Percentiles rank a stretch among this genome's conserved stretches.
These are phyloP conservation scores for Liasis olivaceus DNA, from an alignment of 2,797 vertebrate species.

Conservation along the genomic window DNA sequence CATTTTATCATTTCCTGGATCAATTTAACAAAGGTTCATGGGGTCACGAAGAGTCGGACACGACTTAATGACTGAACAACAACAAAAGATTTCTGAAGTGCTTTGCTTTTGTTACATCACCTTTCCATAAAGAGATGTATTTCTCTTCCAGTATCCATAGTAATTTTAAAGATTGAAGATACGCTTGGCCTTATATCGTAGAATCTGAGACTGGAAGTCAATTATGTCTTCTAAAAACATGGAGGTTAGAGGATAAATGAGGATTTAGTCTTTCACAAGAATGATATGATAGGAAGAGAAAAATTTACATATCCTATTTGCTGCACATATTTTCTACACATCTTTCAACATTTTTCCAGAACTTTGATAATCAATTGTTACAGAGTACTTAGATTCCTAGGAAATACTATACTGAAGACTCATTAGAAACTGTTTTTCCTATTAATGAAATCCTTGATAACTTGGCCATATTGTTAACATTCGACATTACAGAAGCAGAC, in stretches of 20 bases:
- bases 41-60: too few species aligned
- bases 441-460: background rate
- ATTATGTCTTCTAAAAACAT: background rate
- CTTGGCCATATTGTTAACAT: background rate
- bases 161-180: slow-evolving; percentile 22
- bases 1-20: slow-evolving; percentile 51
- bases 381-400: background rate
- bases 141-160: slow-evolving; percentile 35
- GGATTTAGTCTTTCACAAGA: background rate
- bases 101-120: slow-evolving; percentile 46
- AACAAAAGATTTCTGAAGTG: slow-evolving; percentile 22
- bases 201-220: slow-evolving; percentile 32
- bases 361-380: background rate
- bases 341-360: background rate
- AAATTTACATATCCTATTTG: background rate
- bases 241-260: background rate
- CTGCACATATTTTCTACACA: background rate
- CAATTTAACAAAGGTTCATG: slow-evolving; percentile 45
- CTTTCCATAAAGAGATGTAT: slow-evolving; percentile 27
- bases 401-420: background rate
- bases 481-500: background rate
- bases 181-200: slow-evolving; percentile 8
- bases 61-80: too few species aligned
- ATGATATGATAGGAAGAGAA: background rate
- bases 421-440: background rate